Base-by-base conservation (phyloP, 1,140 invertebrate genomes). In the Dendroctonus ponderosae region DNA sequence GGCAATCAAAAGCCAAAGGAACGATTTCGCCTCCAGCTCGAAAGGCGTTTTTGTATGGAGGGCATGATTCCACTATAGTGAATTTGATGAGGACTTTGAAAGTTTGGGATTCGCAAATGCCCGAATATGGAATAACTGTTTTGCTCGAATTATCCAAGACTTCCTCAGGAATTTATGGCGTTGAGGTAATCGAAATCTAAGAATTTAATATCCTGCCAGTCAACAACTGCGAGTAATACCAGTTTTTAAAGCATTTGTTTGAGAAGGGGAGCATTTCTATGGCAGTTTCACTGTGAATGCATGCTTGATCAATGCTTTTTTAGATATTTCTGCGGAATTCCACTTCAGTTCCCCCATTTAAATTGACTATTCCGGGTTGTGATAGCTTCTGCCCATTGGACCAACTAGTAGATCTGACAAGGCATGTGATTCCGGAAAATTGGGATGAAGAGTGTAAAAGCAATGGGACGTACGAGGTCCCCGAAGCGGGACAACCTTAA, bases 31-130 rank as follows among this genome's bases (percentile, higher is more conserved):
- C 83, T 3, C 67, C 75, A 7, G 69, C 77, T 42, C 66, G 62
- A 14, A 77, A 74, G 68, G 82, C 90, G 64, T 87, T 83, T 58
- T 81, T 88, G 56, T 91, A 89, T 70, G 82, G 85, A 5, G 88
- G 87, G 5, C 91, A 94, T 73, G 91, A 94, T 75, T 87, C 86
- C 0, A 91, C 89, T 0, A 79, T 93, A 6, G 83, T 86, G 0
- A 87, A 89, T 69, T 72, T 93, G 5, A 75, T 93, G 39, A 77
- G 82, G 7, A 84, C 87, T 0, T 75, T 94, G 53, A 83, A 85
- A n/a, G 81, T 91, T 5, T 94, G 88, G 85, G 84, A 92, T 64
- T 79, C 80, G n/a, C 85, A 87, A 71, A 77, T 88, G 57, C 91
- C 91, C 0, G 82, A 82, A 14, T 94, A 91, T 72, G 87, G 85